Base-by-base conservation (phyloP, 2,888 invertebrate species). In the Watsonalla cultraria region DNA sequence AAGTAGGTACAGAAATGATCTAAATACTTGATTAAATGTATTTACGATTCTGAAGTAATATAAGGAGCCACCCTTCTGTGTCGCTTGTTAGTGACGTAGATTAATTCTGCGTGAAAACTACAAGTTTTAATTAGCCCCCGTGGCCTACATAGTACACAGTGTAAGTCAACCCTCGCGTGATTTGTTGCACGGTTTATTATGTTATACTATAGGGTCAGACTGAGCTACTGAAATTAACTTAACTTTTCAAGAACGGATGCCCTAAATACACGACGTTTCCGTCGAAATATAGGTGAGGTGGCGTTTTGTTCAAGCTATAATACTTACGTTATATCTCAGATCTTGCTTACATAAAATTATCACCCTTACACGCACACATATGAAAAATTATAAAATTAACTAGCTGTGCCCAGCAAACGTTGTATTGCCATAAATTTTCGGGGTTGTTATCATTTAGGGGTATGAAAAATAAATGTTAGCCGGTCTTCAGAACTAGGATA, bases 81-180 rank as follows among this genome's bases (percentile, higher is more conserved):
- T 47, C 52, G 24, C 24, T 24, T 1, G 24, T 24, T 24, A 2
- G 24, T 24, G 24, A 24, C 24, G 24, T 24, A 24, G 24, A 24
- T 24, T 57, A 57, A 62, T 77, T 80, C 78, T 70, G 79, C 83
- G 80, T 82, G 80, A 74, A 68, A 63, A 69, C 65, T 62, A 60
- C 67, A 68, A 70, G 70, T 73, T 78, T 72, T 76, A 78, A 78
- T 76, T 82, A 82, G 68, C 72, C 66, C 67, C 69, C 70, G 64
- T 78, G 83, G 82, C 86, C 86, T 75, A 71, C 79, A 83, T 79
- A 73, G 66, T 61, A 63, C 66, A 62, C 62, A 61, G 56, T 63
- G 52, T 66, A 60, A 51, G 59, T 60, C 56, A 56, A 62, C 33
- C 49, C 56, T 65, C 60, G 65, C 68, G 72, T 76, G 73, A 76